These are phyloP conservation scores for Anseranas semipalmata DNA, from an alignment of 2,113 vertebrate species.

Conservation along the genomic window DNA sequence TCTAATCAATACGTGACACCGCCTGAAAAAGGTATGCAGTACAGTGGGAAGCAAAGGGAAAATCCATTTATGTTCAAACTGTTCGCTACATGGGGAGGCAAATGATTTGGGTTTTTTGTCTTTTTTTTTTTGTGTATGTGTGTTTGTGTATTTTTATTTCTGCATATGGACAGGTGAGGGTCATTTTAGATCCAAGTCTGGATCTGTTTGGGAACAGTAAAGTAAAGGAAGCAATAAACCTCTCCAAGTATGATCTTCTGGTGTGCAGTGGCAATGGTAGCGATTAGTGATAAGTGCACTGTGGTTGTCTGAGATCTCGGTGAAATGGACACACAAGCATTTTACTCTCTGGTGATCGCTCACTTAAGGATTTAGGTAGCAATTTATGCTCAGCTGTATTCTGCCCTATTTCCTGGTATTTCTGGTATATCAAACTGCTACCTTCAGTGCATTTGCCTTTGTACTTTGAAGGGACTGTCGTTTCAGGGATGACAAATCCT, in stretches of 20 bases:
- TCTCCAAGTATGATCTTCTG: constrained; percentile 4
- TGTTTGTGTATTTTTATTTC: not conserved
- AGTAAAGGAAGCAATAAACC: not conserved
- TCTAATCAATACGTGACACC: not conserved
- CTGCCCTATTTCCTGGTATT: constrained; percentile 49
- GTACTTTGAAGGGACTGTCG: constrained; percentile 32
- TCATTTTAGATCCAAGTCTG: not conserved
- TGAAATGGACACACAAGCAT: constrained; percentile 8
- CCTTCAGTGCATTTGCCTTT: constrained; percentile 30
- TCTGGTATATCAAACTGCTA: constrained; percentile 34
- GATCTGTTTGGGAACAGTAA: not conserved
- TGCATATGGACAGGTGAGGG: not conserved
- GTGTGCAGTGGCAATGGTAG: not conserved
- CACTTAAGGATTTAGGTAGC: constrained; percentile 11
- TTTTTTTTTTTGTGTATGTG: not conserved
- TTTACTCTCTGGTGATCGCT: constrained; percentile 58
- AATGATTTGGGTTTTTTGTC: not conserved
- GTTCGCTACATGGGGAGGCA: not conserved
- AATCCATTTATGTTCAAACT: not conserved
- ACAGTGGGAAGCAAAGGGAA: not conserved
- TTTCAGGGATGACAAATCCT: constrained; percentile 57
- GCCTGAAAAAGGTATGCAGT: not conserved
- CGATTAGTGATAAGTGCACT: constrained; percentile 10
- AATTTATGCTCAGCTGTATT: constrained; percentile 48
- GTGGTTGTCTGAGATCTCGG: not conserved